phyloP scores from a whole-genome alignment of 2,797 vertebrate genomes.

The Phyllotis vaccarum region DNA sequence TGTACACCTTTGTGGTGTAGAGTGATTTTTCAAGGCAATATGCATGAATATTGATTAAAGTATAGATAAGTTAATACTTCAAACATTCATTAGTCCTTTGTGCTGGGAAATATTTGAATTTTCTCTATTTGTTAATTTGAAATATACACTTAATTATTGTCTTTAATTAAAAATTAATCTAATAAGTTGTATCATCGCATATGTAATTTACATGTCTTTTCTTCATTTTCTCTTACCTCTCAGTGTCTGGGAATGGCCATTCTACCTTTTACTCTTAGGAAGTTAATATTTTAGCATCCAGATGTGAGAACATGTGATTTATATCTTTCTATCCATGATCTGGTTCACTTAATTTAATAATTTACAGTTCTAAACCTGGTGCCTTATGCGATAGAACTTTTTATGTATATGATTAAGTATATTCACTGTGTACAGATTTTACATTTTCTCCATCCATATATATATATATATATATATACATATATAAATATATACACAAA shows the following conservation, averaged over 20 bases:
- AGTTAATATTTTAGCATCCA: neutral
- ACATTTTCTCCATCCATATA: neutral
- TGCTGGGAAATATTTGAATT: neutral
- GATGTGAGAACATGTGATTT: neutral
- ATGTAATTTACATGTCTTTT: too few relatives aligned
- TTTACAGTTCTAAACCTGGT: neutral
- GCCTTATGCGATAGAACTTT: too few relatives aligned
- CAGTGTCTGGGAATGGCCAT: neutral
- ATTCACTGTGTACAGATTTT: too few relatives aligned
- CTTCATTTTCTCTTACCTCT: neutral
- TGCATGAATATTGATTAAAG: neutral
- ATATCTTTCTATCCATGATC: neutral
- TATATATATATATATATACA: neutral
- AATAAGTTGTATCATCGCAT: neutral
- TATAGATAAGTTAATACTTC: neutral
- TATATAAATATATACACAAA: rapidly evolving
- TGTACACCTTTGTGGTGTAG: neutral
- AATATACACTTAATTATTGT: neutral
- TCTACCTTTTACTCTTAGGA: neutral
- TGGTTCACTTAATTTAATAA: neutral
- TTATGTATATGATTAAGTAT: too few relatives aligned
- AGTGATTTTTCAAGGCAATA: neutral
- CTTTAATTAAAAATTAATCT: neutral
- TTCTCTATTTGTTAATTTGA: neutral
- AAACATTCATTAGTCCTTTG: neutral